Evolutionary conservation across 2,113 vertebrate genomes (phyloP).

Genomic region (Polypterus bichir): DNA sequence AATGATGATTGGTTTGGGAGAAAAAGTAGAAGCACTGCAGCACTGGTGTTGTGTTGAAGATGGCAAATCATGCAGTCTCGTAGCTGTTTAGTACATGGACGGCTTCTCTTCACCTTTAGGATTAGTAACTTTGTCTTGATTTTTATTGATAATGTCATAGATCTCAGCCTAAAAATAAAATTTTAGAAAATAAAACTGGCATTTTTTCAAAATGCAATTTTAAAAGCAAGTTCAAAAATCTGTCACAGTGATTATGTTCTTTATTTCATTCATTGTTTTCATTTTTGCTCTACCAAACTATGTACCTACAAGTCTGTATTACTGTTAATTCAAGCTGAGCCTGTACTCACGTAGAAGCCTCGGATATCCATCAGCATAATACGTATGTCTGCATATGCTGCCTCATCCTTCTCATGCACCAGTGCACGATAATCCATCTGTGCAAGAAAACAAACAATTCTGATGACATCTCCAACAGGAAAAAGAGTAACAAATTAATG

Average conservation of each 20-base stretch:
- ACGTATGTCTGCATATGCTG: constrained; percentile 53
- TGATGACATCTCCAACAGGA: not conserved
- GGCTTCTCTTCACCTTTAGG: constrained; percentile 83
- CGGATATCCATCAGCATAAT: constrained; percentile 64
- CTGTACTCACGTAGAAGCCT: constrained; percentile 64
- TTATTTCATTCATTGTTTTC: too few relatives aligned
- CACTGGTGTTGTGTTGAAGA: too few relatives aligned
- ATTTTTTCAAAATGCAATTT: too few relatives aligned
- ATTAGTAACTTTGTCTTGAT: constrained; percentile 72
- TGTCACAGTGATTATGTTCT: too few relatives aligned
- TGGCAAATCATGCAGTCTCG: too few relatives aligned
- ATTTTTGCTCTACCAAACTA: too few relatives aligned
- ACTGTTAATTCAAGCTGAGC: too few relatives aligned
- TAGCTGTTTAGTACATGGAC: constrained; percentile 60
- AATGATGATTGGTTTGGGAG: too few relatives aligned
- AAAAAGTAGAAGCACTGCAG: too few relatives aligned
- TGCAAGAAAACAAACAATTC: not conserved
- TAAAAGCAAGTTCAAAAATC: too few relatives aligned
- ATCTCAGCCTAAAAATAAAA: constrained; percentile 55
- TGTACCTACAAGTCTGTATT: too few relatives aligned
- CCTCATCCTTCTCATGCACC: constrained; percentile 65
- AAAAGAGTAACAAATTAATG: not conserved
- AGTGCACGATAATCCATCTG: constrained; percentile 82
- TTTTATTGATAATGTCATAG: constrained; percentile 72
- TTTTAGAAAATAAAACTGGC: not conserved